These are phyloP conservation scores for Drosophila nigricruria DNA, from an alignment of 2,888 invertebrate genomes.

Conservation along the genomic window DNA sequence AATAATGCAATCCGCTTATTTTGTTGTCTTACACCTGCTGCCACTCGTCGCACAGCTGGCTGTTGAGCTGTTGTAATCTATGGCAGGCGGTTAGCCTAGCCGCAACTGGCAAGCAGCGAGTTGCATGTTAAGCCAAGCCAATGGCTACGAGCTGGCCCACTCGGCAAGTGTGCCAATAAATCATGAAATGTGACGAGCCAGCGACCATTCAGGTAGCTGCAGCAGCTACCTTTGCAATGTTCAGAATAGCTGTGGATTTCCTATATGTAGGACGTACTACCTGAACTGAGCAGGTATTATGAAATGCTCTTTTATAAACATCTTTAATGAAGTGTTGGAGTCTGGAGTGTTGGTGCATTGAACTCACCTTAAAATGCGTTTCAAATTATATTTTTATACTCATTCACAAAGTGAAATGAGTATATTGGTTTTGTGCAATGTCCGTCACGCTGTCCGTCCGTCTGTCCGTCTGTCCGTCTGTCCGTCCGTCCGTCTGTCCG, in stretches of 20 bases:
- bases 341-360: slow-evolving; percentile 30
- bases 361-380: slow-evolving; percentile 28
- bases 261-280: not conserved
- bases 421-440: no score
- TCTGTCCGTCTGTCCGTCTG: no score
- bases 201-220: slow-evolving; percentile 16
- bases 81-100: slow-evolving; percentile 27
- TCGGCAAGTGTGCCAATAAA: slow-evolving; percentile 77
- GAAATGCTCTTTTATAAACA: not conserved
- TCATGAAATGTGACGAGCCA: slow-evolving; percentile 68
- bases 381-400: not conserved
- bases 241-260: not conserved
- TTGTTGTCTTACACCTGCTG: slow-evolving; percentile 33
- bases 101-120: not conserved
- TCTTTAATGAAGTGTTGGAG: not conserved
- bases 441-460: no score
- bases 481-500: no score
- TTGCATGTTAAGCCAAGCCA: slow-evolving; percentile 30
- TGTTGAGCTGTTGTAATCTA: slow-evolving; percentile 49
- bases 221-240: not conserved
- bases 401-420: no score
- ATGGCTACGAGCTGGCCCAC: slow-evolving; percentile 59
- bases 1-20: slow-evolving; percentile 15
- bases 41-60: slow-evolving; percentile 34
- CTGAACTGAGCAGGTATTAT: not conserved